phyloP scores from a whole-genome alignment of 1,140 invertebrate species.

The Medauroidea extradentata region DNA sequence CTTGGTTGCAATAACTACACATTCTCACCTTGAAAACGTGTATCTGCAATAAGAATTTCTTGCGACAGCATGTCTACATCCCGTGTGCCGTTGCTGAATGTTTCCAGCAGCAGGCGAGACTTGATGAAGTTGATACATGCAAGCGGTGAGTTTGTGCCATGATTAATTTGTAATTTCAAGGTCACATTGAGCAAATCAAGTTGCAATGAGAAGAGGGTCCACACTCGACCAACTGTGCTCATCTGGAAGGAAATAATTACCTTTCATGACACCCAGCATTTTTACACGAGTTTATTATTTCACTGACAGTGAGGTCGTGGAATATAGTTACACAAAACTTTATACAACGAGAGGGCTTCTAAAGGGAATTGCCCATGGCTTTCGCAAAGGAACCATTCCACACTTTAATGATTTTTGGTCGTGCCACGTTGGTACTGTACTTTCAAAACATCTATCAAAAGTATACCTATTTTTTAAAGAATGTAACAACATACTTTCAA shows the following conservation, averaged over 20 bases:
- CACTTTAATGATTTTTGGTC: too few relatives aligned
- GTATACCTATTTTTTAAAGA: too few relatives aligned
- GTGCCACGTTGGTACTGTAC: too few relatives aligned
- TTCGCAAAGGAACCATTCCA: too few relatives aligned
- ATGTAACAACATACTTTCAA: too few relatives aligned
- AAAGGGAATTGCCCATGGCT: too few relatives aligned
- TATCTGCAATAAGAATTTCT: conserved; percentile 85
- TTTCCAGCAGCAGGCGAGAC: conserved; percentile 78
- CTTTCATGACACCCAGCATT: too few relatives aligned
- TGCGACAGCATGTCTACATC: conserved; percentile 91
- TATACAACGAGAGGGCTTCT: too few relatives aligned
- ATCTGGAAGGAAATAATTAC: not conserved
- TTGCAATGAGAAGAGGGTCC: conserved; percentile 72
- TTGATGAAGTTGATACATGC: conserved; percentile 91
- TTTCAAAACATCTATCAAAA: too few relatives aligned
- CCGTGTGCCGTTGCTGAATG: conserved; percentile 80
- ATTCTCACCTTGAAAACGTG: conserved; percentile 53
- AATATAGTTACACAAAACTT: too few relatives aligned
- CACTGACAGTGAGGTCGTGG: too few relatives aligned
- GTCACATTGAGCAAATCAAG: conserved; percentile 87
- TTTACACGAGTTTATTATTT: too few relatives aligned
- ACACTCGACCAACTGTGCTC: conserved; percentile 40
- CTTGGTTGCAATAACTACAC: not conserved
- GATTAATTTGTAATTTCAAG: conserved; percentile 59
- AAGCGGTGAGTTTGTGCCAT: conserved; percentile 55